phyloP scores from a whole-genome alignment of 2,113 vertebrate genomes.

The Chauna torquata region DNA sequence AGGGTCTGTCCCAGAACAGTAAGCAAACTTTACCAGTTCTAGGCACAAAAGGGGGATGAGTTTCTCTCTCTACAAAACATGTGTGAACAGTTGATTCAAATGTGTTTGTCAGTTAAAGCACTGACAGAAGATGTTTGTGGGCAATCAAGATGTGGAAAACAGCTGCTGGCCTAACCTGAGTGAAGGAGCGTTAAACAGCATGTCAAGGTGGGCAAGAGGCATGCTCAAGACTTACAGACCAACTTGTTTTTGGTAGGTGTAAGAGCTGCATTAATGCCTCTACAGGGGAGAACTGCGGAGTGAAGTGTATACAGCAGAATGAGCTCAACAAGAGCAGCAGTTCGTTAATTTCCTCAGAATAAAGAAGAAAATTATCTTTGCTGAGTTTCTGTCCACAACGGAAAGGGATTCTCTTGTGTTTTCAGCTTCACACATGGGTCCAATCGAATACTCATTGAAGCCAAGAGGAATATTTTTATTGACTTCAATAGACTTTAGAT shows the following conservation, averaged over 20 bases:
- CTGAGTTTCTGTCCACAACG: background rate
- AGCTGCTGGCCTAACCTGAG: background rate
- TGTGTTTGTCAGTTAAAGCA: background rate
- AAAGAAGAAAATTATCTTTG: background rate
- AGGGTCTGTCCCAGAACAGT: background rate
- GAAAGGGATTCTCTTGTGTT: slow-evolving; percentile 37
- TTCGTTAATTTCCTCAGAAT: background rate
- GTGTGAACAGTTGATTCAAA: background rate
- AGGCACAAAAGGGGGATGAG: background rate
- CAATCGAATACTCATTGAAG: slow-evolving; percentile 46
- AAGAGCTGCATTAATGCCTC: fast-evolving
- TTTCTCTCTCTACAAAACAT: background rate
- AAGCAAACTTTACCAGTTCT: background rate
- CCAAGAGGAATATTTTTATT: slow-evolving; percentile 51
- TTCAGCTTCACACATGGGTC: background rate
- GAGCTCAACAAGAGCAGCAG: background rate
- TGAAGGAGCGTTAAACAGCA: background rate
- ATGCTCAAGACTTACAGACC: fast-evolving
- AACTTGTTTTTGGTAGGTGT: fast-evolving
- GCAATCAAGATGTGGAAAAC: background rate
- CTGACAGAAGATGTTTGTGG: background rate
- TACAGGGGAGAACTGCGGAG: background rate
- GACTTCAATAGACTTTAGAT: slow-evolving; percentile 56
- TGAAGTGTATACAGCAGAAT: background rate
- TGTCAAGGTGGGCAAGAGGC: background rate